Percentiles rank a stretch among this genome's conserved stretches.
Evolutionary conservation across 2,113 vertebrate species (phyloP).

Genomic region (Nestor notabilis): DNA sequence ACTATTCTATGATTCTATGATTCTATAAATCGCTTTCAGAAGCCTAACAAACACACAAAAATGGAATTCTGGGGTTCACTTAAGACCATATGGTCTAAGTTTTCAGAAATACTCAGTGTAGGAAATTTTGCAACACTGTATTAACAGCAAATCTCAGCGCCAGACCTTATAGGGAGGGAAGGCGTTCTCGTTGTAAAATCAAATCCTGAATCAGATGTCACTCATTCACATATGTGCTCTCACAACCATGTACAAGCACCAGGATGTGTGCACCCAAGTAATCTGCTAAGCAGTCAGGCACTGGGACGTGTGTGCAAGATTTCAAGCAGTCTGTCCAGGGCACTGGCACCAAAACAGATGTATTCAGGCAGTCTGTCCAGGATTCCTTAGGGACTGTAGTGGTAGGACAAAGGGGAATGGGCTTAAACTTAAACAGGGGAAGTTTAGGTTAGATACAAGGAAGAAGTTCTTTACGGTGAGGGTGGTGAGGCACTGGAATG

Average conservation of each 20-base stretch:
- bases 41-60: neutral
- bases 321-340: neutral
- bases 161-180: neutral
- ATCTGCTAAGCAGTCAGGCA: neutral
- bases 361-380: neutral
- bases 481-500: too few species aligned
- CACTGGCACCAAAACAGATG: neutral
- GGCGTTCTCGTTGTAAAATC: neutral
- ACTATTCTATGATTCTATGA: too few species aligned
- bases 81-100: neutral
- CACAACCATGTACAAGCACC: neutral
- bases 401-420: too few species aligned
- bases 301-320: neutral
- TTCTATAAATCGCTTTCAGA: neutral
- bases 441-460: too few species aligned
- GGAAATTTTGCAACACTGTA: neutral
- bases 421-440: too few species aligned
- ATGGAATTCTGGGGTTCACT: neutral
- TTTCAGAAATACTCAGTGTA: neutral
- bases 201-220: neutral
- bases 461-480: too few species aligned
- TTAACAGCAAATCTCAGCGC: neutral
- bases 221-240: rapidly evolving
- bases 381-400: too few species aligned
- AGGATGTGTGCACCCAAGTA: neutral